Conservation (phyloP, 2,113 vertebrate genomes). For the Puffinus mauretanicus region DNA sequence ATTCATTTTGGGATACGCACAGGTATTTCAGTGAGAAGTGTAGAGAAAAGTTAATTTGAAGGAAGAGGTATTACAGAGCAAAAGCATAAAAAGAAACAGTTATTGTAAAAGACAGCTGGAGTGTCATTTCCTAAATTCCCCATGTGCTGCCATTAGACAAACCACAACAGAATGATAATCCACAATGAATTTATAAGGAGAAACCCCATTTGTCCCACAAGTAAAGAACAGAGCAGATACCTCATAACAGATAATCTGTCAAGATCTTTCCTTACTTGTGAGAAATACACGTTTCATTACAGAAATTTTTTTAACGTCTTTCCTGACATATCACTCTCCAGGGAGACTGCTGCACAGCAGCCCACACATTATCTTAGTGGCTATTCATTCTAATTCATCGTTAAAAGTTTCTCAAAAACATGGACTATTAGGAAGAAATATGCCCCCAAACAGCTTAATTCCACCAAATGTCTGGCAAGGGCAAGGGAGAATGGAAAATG, state of each 20-base stretch:
- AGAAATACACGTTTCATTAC: not conserved
- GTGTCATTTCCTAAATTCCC: slow-evolving; percentile 46
- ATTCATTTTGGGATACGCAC: not conserved
- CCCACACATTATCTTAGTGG: not conserved
- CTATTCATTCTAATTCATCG: not conserved
- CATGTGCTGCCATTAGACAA: not conserved
- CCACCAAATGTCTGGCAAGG: not conserved
- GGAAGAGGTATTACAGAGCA: not conserved
- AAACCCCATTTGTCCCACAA: slow-evolving; percentile 3
- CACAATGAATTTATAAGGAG: not conserved
- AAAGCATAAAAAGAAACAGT: slow-evolving; percentile 1
- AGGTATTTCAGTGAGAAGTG: not conserved
- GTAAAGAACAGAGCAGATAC: not conserved
- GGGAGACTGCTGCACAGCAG: not conserved
- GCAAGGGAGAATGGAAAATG: not conserved
- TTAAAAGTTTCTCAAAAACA: not conserved
- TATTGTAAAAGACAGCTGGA: slow-evolving; percentile 54
- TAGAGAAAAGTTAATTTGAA: slow-evolving; percentile 1
- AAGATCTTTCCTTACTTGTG: not conserved
- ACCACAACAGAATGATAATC: slow-evolving; percentile 5
- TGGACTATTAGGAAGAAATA: slow-evolving; percentile 15
- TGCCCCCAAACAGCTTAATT: not conserved
- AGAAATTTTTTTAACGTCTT: not conserved
- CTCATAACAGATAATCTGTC: slow-evolving; percentile 3
- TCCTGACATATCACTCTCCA: not conserved